A percentile compares a stretch with the other conserved stretches of the same genome.
Conservation (phyloP, 2,113 vertebrate species). For the Ahaetulla prasina region DNA sequence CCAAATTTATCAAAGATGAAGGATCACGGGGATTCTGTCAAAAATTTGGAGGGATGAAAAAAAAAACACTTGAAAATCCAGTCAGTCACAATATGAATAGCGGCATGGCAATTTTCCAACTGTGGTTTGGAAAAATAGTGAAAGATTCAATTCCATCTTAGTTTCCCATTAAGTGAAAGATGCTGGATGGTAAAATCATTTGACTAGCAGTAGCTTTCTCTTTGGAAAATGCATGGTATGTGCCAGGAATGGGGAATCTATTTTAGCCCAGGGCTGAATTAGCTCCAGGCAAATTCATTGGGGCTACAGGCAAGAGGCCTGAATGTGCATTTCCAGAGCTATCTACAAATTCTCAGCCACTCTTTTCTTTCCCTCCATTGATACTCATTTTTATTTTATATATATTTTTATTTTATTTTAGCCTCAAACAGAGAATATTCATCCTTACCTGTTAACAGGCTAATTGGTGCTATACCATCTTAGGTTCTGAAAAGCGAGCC, state of each 20-base stretch:
- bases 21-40: not conserved
- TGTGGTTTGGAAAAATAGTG: not conserved
- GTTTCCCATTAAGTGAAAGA: not conserved
- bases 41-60: not conserved
- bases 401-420: not conserved
- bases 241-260: not conserved
- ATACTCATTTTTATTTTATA: not conserved
- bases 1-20: not conserved
- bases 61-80: not conserved
- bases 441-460: not conserved
- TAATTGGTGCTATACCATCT: not conserved
- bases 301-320: not conserved
- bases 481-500: not conserved
- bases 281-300: not conserved
- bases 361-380: not conserved
- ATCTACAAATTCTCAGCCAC: not conserved
- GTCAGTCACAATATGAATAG: not conserved
- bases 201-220: not conserved
- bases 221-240: not conserved
- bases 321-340: not conserved
- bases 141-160: not conserved
- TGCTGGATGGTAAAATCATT: constrained; percentile 8
- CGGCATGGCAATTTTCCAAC: not conserved
- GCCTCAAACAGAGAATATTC: not conserved
- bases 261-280: not conserved